phyloP scores from a whole-genome alignment of 2,113 vertebrate species.

The Apodemus speciosus region DNA sequence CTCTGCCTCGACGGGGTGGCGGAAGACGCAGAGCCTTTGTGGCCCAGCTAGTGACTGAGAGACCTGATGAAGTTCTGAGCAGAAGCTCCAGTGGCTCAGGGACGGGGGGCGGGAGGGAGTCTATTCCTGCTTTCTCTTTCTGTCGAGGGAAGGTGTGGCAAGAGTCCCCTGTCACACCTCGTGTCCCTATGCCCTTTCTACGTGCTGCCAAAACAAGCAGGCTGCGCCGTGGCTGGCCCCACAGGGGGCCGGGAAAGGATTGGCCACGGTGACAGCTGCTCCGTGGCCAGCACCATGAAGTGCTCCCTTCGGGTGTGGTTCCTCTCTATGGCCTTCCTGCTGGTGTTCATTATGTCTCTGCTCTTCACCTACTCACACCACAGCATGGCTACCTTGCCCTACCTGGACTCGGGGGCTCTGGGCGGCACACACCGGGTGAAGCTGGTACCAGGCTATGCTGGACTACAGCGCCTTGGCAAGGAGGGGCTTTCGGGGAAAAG shows the following conservation, averaged over 20 bases:
- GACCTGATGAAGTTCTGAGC: conserved; percentile 38
- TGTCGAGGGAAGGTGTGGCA: not conserved
- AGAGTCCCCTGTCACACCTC: not conserved
- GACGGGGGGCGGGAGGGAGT: conserved; percentile 5
- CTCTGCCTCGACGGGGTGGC: not conserved
- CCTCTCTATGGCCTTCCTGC: conserved; percentile 90
- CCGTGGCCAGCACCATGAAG: conserved; percentile 84
- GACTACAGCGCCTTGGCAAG: conserved; percentile 86
- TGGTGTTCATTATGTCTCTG: conserved; percentile 95
- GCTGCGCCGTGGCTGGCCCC: not conserved
- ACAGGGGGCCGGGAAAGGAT: conserved; percentile 29
- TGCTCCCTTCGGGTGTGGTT: conserved; percentile 95
- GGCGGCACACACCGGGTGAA: conserved; percentile 92
- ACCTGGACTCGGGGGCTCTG: conserved; percentile 90
- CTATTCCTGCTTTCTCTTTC: not conserved
- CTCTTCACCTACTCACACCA: conserved; percentile 96
- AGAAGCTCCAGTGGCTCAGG: not conserved
- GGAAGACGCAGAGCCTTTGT: conserved; percentile 62
- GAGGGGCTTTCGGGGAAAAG: conserved; percentile 84
- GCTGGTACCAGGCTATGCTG: conserved; percentile 91
- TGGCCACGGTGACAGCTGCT: conserved; percentile 62
- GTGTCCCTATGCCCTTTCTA: conserved; percentile 67
- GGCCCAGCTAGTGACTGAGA: conserved; percentile 72
- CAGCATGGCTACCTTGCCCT: conserved; percentile 88
- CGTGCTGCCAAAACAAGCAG: not conserved